phyloP scores from a whole-genome alignment of 2,797 vertebrate species.

The Enteromius thamalakanensis region DNA sequence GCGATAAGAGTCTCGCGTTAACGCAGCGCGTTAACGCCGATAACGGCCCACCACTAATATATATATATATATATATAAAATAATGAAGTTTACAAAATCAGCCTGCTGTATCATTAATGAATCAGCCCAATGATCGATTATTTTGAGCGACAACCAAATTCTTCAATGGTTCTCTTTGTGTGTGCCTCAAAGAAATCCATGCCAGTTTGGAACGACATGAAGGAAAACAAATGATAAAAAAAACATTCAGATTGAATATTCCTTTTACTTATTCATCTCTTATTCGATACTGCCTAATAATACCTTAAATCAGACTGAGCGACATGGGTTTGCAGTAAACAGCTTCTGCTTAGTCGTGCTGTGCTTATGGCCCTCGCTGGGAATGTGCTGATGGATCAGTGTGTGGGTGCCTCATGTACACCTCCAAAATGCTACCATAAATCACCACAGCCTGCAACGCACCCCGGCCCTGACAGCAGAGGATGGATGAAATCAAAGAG shows the following conservation, averaged over 20 bases:
- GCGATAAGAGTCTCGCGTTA: no score
- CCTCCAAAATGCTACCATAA: conserved; percentile 69
- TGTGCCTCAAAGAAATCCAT: not conserved
- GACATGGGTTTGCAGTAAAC: conserved; percentile 44
- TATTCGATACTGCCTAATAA: not conserved
- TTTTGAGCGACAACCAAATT: not conserved
- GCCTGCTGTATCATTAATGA: not conserved
- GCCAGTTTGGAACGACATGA: not conserved
- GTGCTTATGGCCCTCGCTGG: conserved; percentile 24
- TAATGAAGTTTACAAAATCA: not conserved
- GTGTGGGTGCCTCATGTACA: conserved; percentile 62
- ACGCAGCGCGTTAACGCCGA: no score
- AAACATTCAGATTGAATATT: not conserved
- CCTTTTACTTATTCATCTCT: not conserved
- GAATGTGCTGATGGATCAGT: conserved; percentile 61
- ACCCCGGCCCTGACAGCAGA: conserved; percentile 47
- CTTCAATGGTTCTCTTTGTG: not conserved
- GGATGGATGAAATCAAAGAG: conserved; percentile 66
- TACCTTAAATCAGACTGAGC: conserved; percentile 48
- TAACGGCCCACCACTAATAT: no score
- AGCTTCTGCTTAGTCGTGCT: conserved; percentile 36
- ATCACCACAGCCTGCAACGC: conserved; percentile 66
- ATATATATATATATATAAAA: not conserved
- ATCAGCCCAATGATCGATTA: not conserved
- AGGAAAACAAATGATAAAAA: not conserved